phyloP scores from a whole-genome alignment of 1,140 invertebrate species.

The Drosophila sechellia region DNA sequence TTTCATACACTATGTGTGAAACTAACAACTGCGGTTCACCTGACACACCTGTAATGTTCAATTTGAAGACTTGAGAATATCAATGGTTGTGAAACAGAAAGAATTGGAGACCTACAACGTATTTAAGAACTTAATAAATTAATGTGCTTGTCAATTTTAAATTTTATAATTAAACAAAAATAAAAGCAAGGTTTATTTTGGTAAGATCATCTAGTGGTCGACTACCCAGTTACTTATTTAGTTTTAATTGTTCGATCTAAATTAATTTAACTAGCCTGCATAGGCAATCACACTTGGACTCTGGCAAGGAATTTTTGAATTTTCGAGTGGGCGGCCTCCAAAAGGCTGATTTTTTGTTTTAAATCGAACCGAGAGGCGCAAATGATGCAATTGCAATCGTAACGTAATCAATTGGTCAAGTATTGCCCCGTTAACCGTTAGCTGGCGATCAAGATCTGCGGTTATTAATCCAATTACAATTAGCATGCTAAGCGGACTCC shows the following conservation, averaged over 20 bases:
- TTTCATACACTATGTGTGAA: constrained; percentile 36
- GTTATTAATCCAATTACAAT: constrained; percentile 69
- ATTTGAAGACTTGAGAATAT: not conserved
- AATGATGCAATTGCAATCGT: constrained; percentile 38
- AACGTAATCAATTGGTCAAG: constrained; percentile 22
- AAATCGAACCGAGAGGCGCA: not conserved
- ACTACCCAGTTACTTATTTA: not conserved
- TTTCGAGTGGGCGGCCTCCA: constrained; percentile 67
- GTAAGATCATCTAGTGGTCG: constrained; percentile 13
- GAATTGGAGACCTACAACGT: not conserved
- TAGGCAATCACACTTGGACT: constrained; percentile 48
- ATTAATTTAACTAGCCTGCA: constrained; percentile 48
- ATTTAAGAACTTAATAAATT: too few species aligned
- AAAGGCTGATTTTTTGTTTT: constrained; percentile 17
- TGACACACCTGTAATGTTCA: not conserved
- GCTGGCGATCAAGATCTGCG: constrained; percentile 38
- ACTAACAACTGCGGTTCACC: not conserved
- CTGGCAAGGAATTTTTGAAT: constrained; percentile 57
- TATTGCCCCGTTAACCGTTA: constrained; percentile 18
- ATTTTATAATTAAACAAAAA: not conserved
- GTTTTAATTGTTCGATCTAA: constrained; percentile 39
- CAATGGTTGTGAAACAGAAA: not conserved
- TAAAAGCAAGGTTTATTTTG: not conserved
- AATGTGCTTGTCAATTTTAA: too few species aligned
- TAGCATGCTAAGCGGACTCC: constrained; percentile 51